Evolutionary conservation across 2,888 invertebrate species (phyloP).

Genomic region (Steinernema hermaphroditum): DNA sequence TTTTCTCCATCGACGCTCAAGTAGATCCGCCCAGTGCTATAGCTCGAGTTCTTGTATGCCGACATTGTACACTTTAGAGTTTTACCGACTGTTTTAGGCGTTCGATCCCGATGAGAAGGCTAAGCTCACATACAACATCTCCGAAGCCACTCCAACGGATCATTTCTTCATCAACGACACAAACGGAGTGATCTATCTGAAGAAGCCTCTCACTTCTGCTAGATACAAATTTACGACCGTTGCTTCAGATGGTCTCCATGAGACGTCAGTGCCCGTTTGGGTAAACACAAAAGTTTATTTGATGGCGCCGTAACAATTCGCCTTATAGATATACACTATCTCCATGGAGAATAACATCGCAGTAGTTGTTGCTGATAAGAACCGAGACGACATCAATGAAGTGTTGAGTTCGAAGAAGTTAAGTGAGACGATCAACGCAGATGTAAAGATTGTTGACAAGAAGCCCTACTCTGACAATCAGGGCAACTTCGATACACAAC

Average conservation of each 20-base stretch:
- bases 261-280: conserved; percentile 47
- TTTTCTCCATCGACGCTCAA: conserved; percentile 57
- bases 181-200: conserved; percentile 50
- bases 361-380: conserved; percentile 49
- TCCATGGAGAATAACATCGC: conserved; percentile 57
- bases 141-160: conserved; percentile 40
- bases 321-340: conserved; percentile 50
- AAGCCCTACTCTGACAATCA: conserved; percentile 51
- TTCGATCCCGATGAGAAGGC: conserved; percentile 52
- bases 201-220: conserved; percentile 36
- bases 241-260: conserved; percentile 53
- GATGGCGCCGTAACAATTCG: background rate
- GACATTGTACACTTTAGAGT: background rate
- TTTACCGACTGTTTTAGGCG: conserved; percentile 36
- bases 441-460: conserved; percentile 53
- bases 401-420: conserved; percentile 43
- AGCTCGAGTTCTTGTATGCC: background rate
- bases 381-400: conserved; percentile 50
- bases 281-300: conserved; percentile 33
- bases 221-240: conserved; percentile 46
- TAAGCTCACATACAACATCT: conserved; percentile 40
- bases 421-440: conserved; percentile 45
- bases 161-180: conserved; percentile 53
- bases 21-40: conserved; percentile 19
- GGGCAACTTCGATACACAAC: conserved; percentile 44